Conservation (phyloP, 1,140 invertebrate species). For the Brachionus sp. region DNA sequence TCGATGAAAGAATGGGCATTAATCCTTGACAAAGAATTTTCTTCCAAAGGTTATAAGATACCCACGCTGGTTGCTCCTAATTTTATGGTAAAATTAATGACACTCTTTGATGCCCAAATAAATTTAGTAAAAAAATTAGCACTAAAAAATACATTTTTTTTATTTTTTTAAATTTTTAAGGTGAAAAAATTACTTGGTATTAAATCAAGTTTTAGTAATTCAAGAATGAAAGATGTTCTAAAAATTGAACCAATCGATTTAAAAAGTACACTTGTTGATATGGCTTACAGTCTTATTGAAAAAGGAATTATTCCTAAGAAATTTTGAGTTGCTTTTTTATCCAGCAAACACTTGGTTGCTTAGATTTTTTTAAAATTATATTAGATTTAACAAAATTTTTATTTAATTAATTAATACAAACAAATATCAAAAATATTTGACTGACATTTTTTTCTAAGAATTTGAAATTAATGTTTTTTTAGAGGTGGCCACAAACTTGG, state of each 20-base stretch:
- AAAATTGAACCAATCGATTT: constrained; percentile 55
- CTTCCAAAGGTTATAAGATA: constrained; percentile 58
- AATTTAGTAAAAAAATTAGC: background rate
- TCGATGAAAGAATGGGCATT: constrained; percentile 20
- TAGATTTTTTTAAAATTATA: background rate
- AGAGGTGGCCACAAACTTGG: too few relatives aligned
- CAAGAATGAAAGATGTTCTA: constrained; percentile 59
- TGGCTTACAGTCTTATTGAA: constrained; percentile 62
- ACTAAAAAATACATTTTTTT: background rate
- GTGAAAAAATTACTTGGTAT: constrained; percentile 52
- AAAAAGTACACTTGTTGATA: constrained; percentile 60
- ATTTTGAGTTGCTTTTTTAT: background rate
- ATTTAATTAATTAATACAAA: too few relatives aligned
- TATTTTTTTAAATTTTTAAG: background rate
- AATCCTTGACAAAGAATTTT: background rate
- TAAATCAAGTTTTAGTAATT: constrained; percentile 61
- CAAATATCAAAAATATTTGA: too few relatives aligned
- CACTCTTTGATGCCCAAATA: background rate
- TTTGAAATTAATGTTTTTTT: too few relatives aligned
- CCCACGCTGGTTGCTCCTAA: constrained; percentile 62
- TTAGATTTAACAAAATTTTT: background rate
- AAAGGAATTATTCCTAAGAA: constrained; percentile 8
- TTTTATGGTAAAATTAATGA: constrained; percentile 51
- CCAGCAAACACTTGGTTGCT: background rate
- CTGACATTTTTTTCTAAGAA: too few relatives aligned